These are phyloP conservation scores for Volucella inflata DNA, from an alignment of 2,888 invertebrate species.

Conservation along the genomic window DNA sequence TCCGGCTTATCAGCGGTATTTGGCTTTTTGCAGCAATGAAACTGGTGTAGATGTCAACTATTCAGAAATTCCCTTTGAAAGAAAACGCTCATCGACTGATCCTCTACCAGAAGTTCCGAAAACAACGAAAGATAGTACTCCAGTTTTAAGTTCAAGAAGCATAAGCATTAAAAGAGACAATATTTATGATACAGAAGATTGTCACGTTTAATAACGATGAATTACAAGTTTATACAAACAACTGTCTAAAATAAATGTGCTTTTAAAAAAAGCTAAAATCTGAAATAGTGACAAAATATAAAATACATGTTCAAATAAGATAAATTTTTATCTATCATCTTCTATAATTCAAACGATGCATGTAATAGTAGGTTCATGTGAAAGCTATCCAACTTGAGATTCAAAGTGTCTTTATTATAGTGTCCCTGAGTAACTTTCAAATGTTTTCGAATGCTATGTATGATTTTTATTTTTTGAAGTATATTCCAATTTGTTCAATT, in stretches of 20 bases:
- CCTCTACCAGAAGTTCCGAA: constrained; percentile 79
- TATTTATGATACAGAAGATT: neutral
- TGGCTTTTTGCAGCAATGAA: constrained; percentile 9
- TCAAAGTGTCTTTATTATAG: too few species aligned
- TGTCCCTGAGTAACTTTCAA: too few species aligned
- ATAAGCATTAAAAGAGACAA: neutral
- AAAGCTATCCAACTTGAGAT: too few species aligned
- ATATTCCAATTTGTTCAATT: too few species aligned
- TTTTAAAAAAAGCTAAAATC: neutral
- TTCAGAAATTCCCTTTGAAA: constrained; percentile 77
- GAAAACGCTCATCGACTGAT: constrained; percentile 79
- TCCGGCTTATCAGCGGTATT: constrained; percentile 77
- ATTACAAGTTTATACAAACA: neutral
- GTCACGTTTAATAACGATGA: neutral
- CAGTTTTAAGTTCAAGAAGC: neutral
- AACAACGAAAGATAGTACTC: constrained; percentile 7
- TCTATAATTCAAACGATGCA: too few species aligned
- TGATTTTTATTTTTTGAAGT: too few species aligned
- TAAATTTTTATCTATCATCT: too few species aligned
- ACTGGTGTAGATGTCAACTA: constrained; percentile 74
- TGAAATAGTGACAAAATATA: neutral
- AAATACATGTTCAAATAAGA: too few species aligned
- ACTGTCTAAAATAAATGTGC: too few species aligned
- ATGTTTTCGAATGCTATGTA: too few species aligned
- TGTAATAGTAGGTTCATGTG: too few species aligned